phyloP scores from a whole-genome alignment of 2,888 invertebrate genomes.

The Amiota minor region DNA sequence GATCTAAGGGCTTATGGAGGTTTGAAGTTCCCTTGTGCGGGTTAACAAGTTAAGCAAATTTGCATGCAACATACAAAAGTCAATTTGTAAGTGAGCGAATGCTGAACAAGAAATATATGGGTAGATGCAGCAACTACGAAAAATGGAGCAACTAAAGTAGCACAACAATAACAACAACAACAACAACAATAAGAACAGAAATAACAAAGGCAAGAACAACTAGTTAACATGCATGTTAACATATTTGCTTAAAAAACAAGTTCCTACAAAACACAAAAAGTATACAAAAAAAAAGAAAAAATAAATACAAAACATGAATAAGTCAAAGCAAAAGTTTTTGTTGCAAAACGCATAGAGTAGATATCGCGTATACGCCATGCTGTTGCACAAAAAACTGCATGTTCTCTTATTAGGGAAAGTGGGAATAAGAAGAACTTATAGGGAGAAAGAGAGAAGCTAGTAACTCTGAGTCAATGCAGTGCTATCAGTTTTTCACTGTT shows the following conservation, averaged over 20 bases:
- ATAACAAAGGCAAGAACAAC: not conserved
- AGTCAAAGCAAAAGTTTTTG: not conserved
- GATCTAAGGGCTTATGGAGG: too few relatives aligned
- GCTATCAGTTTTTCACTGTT: not conserved
- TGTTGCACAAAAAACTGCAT: not conserved
- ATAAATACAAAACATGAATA: too few relatives aligned
- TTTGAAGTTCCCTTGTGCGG: too few relatives aligned
- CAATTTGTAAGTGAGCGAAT: not conserved
- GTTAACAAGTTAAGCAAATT: not conserved
- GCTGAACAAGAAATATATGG: not conserved
- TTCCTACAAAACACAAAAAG: not conserved
- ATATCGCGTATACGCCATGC: not conserved
- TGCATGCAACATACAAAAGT: not conserved
- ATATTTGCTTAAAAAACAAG: conserved; percentile 16
- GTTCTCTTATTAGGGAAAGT: not conserved
- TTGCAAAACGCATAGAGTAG: conserved; percentile 3
- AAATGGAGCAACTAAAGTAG: not conserved
- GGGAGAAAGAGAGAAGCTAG: too few relatives aligned
- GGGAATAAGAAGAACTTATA: too few relatives aligned
- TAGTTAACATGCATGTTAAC: conserved; percentile 16
- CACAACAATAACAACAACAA: not conserved
- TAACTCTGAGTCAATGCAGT: too few relatives aligned
- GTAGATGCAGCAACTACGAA: too few relatives aligned
- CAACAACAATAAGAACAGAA: not conserved
- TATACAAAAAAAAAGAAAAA: too few relatives aligned